phyloP scores from a whole-genome alignment of 1,140 invertebrate species.

The Cotesia typhae region DNA sequence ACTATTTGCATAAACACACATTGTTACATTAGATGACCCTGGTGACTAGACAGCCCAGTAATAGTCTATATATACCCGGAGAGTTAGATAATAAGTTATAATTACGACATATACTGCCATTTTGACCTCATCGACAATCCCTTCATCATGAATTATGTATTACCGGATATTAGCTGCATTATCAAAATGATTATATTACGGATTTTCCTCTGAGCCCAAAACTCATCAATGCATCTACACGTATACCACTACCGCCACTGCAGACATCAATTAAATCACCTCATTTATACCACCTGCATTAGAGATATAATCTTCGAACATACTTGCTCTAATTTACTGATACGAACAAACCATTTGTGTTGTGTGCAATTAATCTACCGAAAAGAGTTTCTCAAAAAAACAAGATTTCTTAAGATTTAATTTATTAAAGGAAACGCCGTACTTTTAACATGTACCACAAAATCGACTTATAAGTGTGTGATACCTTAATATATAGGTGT shows the following conservation, averaged over 20 bases:
- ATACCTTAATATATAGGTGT: neutral
- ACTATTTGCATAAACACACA: slow-evolving; percentile 46
- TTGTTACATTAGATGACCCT: slow-evolving; percentile 1
- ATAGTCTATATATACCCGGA: neutral
- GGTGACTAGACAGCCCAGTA: too few relatives aligned
- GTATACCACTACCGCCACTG: neutral
- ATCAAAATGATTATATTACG: slow-evolving; percentile 19
- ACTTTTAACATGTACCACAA: too few relatives aligned
- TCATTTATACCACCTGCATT: too few relatives aligned
- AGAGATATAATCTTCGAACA: too few relatives aligned
- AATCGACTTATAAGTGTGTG: too few relatives aligned
- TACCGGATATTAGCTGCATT: slow-evolving; percentile 36
- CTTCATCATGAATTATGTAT: slow-evolving; percentile 35
- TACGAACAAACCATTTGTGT: too few relatives aligned
- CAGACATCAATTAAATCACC: neutral
- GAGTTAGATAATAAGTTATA: slow-evolving; percentile 44
- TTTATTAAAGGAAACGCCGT: too few relatives aligned
- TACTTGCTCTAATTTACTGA: too few relatives aligned
- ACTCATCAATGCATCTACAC: neutral
- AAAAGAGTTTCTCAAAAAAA: too few relatives aligned
- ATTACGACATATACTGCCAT: slow-evolving; percentile 37
- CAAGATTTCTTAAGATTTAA: too few relatives aligned
- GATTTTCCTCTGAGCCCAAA: neutral
- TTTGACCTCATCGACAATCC: slow-evolving; percentile 20
- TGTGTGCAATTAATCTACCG: too few relatives aligned